Base-by-base conservation (phyloP, 2,888 invertebrate species). In the Xestia xanthographa region DNA sequence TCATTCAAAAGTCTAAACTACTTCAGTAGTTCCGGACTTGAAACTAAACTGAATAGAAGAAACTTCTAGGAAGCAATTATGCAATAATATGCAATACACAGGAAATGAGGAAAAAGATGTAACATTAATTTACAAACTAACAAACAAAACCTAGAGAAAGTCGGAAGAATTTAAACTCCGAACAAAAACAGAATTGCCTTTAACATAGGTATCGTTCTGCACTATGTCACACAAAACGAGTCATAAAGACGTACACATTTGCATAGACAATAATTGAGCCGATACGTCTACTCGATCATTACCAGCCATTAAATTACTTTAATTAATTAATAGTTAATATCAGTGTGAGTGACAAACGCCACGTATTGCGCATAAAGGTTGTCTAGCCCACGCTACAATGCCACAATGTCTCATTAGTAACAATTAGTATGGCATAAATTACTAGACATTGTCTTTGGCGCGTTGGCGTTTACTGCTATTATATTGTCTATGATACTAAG, bases 351-450 rank as follows among this genome's bases (percentile, higher is more conserved):
- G 84, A 87, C 86, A 84, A 82, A 89, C 66, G 70, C 38, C 66
- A 53, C 76, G 74, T 66, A 78, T 80, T 79, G 77, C 70, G 68
- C 73, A 77, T 84, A 86, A 77, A 84, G 75, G 82, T 73, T 75
- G 88, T 89, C 86, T 92, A 91, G 91, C 92, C 92, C 90, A 93
- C 93, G 93, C 93, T 92, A 93, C 88, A 88, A 88, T 88, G 72
- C 88, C 89, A 92, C 91, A 93, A 91, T 92, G 92, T 92, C 94
- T 94, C 92, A 95, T 95, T 95, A 94, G 89, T 75, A 87, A 89
- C 94, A 94, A 95, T 95, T 95, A 95, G 94, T 93, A 95, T 93
- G 93, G 92, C 91, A 94, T 95, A 93, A 93, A 94, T 94, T 94
- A 93, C 87, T 85, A 84, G 82, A 91, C 91, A 91, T 92, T 92